Conservation (phyloP, 2,888 invertebrate genomes). For the Neoitamus cyanurus region DNA sequence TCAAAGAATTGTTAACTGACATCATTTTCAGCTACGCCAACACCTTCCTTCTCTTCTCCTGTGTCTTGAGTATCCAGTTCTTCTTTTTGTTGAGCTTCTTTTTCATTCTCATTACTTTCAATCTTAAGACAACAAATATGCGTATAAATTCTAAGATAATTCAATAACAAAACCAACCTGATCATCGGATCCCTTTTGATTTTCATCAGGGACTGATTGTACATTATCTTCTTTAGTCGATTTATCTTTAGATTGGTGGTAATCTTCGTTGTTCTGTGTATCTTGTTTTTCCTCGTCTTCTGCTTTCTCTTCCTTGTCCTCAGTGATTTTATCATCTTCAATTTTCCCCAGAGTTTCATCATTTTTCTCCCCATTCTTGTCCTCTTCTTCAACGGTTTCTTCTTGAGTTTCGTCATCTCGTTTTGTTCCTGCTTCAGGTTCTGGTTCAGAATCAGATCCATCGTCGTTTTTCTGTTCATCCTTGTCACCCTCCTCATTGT, state of each 20-base stretch:
- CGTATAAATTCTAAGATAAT: too few species aligned
- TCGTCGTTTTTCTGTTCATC: constrained; percentile 69
- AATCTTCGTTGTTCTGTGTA: constrained; percentile 62
- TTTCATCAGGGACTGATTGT: constrained; percentile 58
- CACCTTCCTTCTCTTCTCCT: constrained; percentile 72
- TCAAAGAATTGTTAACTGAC: constrained; percentile 64
- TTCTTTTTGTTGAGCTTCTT: constrained; percentile 66
- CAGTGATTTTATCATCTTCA: constrained; percentile 66
- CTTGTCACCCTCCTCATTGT: constrained; percentile 67
- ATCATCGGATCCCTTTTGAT: constrained; percentile 60
- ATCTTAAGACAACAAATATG: neutral
- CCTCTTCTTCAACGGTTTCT: constrained; percentile 62
- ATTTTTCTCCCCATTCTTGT: constrained; percentile 67
- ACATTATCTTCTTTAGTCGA: constrained; percentile 64
- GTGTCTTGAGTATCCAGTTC: constrained; percentile 69
- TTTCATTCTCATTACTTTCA: constrained; percentile 63
- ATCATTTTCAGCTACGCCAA: constrained; percentile 81
- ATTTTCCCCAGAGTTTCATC: constrained; percentile 72
- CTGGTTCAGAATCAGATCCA: constrained; percentile 67
- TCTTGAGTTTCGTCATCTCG: constrained; percentile 59
- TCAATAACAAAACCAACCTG: constrained; percentile 55
- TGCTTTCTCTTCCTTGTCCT: constrained; percentile 66
- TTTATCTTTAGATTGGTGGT: constrained; percentile 63
- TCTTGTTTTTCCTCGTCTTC: constrained; percentile 59
- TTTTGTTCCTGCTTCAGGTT: constrained; percentile 62